Evolutionary conservation across 2,888 invertebrate genomes (phyloP).

Genomic region (Rotaria socialis): DNA sequence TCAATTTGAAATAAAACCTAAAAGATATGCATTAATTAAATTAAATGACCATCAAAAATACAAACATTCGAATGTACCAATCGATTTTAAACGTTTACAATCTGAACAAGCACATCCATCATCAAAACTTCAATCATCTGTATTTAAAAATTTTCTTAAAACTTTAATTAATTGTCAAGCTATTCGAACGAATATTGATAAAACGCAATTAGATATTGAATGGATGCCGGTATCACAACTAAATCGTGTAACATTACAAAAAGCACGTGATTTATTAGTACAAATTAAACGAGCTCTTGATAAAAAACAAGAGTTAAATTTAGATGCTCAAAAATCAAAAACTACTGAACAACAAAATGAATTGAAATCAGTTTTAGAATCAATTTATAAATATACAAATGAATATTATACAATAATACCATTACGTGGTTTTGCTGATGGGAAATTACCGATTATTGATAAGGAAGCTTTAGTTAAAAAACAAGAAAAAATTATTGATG

Average conservation of each 20-base stretch:
- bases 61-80: conserved; percentile 25
- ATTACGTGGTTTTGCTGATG: conserved; percentile 58
- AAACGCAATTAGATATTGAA: conserved; percentile 52
- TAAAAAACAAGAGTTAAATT: conserved; percentile 48
- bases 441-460: conserved; percentile 58
- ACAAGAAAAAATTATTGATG: conserved; percentile 54
- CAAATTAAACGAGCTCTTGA: conserved; percentile 46
- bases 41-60: conserved; percentile 32
- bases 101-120: neutral
- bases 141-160: conserved; percentile 12
- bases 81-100: conserved; percentile 34
- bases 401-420: conserved; percentile 62
- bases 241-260: conserved; percentile 55
- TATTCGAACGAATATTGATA: conserved; percentile 36
- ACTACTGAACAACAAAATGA: conserved; percentile 53
- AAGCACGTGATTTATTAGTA: conserved; percentile 56
- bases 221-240: conserved; percentile 59
- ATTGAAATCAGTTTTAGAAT: conserved; percentile 34
- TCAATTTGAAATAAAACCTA: conserved; percentile 38
- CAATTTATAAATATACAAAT: conserved; percentile 59
- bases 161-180: conserved; percentile 7
- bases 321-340: conserved; percentile 47
- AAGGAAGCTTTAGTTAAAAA: conserved; percentile 52
- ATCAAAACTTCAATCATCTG: conserved; percentile 32
- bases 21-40: conserved; percentile 41